Evolutionary conservation across 2,113 vertebrate species (phyloP), one percentile per base, ranked within the genome.

Genomic region (Psammodynastes pulverulentus): DNA sequence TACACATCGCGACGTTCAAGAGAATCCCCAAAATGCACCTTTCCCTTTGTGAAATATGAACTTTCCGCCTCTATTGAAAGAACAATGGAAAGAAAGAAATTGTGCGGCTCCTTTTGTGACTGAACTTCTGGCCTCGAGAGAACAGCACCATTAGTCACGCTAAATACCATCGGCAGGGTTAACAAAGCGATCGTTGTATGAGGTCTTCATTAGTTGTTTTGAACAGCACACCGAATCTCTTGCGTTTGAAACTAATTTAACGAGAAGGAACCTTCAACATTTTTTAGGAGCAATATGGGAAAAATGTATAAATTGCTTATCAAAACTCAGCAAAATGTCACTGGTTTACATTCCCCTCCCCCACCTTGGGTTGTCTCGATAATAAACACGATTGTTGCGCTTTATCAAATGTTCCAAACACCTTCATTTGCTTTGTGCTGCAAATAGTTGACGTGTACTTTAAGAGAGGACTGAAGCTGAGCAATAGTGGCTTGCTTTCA

Each of bases 171-270:
- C 5, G 53, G 26, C 24, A 12, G 48, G 48, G 26, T 43, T 45
- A 89, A 87, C 43, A 62, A 51, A 56, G 49, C 84, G 5, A 58
- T 1, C 56, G 92, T 91, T 90, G 52, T 48, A 21, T 0, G n/a
- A 39, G 29, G 93, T 91, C 92, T 94, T 26, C 48, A 92, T 21
- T 48, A 90, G 1, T 90, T 90, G 51, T 85, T 24, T 92, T 91
- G 49, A 0, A 12, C 49, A 56, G 17, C 88, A 84, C 84, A 67
- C 7, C 52, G 87, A 8, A 87, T 1, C 29, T 56, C n/a, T 51
- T 34, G 4, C 17, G 39, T 43, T 84, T 58, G 72, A 43, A 91
- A 84, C n/a, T 34, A 90, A n/a, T 15, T 5, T 90, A 84, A 54
- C 52, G 9, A 88, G 24, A 93, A n/a, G 0, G 91, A 15, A 91